These are phyloP conservation scores for Serinus canaria DNA, from an alignment of 2,113 vertebrate species.

Conservation along the genomic window DNA sequence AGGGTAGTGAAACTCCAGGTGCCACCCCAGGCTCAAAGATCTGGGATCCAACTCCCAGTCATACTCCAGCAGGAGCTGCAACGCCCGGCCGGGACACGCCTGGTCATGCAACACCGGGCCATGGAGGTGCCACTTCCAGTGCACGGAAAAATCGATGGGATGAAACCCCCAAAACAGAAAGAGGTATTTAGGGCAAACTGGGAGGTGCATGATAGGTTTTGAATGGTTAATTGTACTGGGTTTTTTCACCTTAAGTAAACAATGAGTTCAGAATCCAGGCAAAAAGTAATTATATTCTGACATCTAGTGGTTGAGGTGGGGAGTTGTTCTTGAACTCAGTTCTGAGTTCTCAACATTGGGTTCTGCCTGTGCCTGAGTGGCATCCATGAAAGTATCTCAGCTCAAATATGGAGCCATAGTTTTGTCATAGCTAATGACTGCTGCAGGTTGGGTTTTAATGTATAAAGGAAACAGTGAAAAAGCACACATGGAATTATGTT, in stretches of 20 bases:
- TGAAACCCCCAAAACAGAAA: constrained; percentile 96
- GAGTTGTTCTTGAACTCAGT: neutral
- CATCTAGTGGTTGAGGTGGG: constrained; percentile 7
- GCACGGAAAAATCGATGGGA: constrained; percentile 98
- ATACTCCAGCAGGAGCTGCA: constrained; percentile 93
- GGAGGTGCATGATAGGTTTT: neutral
- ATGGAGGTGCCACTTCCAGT: constrained; percentile 91
- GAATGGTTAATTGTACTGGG: neutral
- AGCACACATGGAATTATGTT: accelerated
- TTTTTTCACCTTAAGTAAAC: neutral
- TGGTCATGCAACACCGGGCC: constrained; percentile 93
- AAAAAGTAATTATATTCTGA: neutral
- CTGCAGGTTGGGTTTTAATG: neutral
- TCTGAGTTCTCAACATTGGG: neutral
- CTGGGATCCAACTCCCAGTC: constrained; percentile 98
- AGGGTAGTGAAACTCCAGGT: constrained; percentile 95
- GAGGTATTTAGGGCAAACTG: constrained; percentile 69
- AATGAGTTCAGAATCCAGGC: neutral
- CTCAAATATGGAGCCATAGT: neutral
- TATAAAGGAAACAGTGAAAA: neutral
- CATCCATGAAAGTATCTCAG: accelerated
- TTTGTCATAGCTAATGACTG: neutral
- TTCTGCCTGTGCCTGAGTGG: neutral
- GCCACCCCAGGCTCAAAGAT: constrained; percentile 95
- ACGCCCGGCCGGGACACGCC: constrained; percentile 95